Evolutionary conservation across 2,113 vertebrate genomes (phyloP).

Genomic region (Sylvicapra grimmia): DNA sequence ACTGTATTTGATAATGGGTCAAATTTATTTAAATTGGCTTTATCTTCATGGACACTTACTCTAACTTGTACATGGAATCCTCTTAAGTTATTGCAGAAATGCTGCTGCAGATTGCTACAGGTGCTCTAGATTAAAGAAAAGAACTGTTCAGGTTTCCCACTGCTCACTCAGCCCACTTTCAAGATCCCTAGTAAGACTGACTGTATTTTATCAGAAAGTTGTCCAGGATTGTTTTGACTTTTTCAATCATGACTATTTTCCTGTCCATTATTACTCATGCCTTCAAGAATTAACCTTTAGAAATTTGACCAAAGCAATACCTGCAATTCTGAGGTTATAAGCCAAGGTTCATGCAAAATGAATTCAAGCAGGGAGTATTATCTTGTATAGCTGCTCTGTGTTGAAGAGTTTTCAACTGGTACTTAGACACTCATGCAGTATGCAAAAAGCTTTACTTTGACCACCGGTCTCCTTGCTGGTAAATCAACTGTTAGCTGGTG

Average conservation of each 20-base stretch:
- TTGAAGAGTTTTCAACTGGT: neutral
- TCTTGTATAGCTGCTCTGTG: neutral
- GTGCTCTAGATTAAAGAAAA: neutral
- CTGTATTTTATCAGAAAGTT: neutral
- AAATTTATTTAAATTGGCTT: conserved; percentile 23
- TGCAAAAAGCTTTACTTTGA: neutral
- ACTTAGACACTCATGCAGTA: neutral
- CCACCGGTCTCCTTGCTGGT: neutral
- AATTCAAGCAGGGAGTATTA: neutral
- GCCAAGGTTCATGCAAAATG: neutral
- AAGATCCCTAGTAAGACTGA: neutral
- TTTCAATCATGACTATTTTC: neutral
- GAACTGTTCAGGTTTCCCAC: neutral
- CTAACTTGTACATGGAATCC: neutral
- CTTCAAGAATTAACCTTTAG: neutral
- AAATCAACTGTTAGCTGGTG: neutral
- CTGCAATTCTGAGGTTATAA: neutral
- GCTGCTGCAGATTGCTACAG: neutral
- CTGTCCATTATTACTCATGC: neutral
- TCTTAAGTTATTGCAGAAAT: neutral
- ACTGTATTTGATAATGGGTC: neutral
- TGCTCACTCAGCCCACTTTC: neutral
- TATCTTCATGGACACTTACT: neutral
- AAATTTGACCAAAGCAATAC: neutral
- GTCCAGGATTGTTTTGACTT: neutral